phyloP scores from a whole-genome alignment of 1,140 invertebrate species.

The Nasonia giraulti region DNA sequence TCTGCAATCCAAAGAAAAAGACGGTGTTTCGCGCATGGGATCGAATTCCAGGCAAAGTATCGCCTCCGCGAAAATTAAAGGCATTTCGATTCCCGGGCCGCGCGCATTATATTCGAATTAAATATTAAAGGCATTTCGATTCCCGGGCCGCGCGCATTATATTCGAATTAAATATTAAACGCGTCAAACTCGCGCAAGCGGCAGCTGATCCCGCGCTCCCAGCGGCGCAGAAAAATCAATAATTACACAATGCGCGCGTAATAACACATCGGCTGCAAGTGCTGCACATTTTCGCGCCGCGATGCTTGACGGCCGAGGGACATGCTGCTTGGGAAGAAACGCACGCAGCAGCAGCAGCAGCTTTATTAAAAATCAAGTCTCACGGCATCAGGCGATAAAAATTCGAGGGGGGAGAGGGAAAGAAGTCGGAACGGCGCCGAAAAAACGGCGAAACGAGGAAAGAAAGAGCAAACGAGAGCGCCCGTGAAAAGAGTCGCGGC shows the following conservation, averaged over 20 bases:
- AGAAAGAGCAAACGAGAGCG: neutral
- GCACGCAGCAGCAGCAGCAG: no score
- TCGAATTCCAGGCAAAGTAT: neutral
- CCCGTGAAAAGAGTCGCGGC: neutral
- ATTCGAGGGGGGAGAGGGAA: neutral
- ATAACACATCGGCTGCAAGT: slow-evolving; percentile 8
- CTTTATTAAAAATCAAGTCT: slow-evolving; percentile 16
- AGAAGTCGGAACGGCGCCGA: neutral
- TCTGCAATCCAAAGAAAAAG: slow-evolving; percentile 1
- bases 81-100: neutral
- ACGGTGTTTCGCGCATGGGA: neutral
- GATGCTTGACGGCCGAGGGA: neutral
- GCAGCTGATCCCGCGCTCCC: neutral
- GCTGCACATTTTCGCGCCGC: neutral
- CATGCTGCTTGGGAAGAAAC: neutral
- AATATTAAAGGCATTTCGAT: slow-evolving; percentile 10
- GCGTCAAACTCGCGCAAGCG: slow-evolving; percentile 6
- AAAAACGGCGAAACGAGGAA: neutral
- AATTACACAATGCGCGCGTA: slow-evolving; percentile 24
- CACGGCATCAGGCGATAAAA: slow-evolving; percentile 6
- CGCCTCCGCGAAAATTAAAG: neutral
- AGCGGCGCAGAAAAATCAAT: slow-evolving; percentile 14
- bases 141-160: neutral
- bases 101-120: slow-evolving; percentile 10
- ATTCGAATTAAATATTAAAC: slow-evolving; percentile 16